A percentile compares a stretch with the other conserved stretches of the same genome.
phyloP scores from a whole-genome alignment of 2,113 vertebrate genomes.

The Bujurquina vittata region DNA sequence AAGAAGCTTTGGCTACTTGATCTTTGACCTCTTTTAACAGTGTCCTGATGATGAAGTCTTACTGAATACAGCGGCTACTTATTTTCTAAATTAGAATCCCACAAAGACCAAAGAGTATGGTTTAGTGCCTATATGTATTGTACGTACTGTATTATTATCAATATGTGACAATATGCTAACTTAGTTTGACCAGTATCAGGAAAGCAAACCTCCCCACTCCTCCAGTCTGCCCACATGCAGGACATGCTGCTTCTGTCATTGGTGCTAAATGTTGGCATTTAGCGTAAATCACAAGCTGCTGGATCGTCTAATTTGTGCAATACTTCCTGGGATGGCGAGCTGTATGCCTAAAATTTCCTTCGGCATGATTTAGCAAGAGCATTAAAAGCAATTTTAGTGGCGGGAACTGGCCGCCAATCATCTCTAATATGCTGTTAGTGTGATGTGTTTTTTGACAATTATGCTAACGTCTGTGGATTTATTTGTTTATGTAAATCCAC shows the following conservation, averaged over 20 bases:
- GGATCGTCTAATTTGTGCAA: not conserved
- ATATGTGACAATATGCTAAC: not conserved
- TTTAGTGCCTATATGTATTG: not conserved
- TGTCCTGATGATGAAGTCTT: not conserved
- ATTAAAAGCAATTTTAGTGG: not conserved
- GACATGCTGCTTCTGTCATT: not conserved
- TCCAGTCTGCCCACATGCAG: not conserved
- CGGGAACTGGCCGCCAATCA: not conserved
- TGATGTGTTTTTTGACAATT: constrained; percentile 11
- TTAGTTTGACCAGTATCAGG: not conserved
- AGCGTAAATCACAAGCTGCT: not conserved
- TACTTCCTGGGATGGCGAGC: not conserved
- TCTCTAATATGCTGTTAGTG: not conserved
- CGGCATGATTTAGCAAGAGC: not conserved
- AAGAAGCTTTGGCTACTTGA: not conserved
- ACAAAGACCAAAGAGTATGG: not conserved
- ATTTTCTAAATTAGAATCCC: too few relatives aligned
- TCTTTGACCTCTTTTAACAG: not conserved
- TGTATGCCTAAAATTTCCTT: not conserved
- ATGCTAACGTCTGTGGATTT: not conserved
- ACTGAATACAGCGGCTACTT: not conserved
- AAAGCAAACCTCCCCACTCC: not conserved
- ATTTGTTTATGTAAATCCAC: constrained; percentile 1
- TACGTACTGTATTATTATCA: too few relatives aligned
- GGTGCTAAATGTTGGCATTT: not conserved